Evolutionary conservation across 2,888 invertebrate species (phyloP).

Genomic region (Leptinotarsa rubiginosa): DNA sequence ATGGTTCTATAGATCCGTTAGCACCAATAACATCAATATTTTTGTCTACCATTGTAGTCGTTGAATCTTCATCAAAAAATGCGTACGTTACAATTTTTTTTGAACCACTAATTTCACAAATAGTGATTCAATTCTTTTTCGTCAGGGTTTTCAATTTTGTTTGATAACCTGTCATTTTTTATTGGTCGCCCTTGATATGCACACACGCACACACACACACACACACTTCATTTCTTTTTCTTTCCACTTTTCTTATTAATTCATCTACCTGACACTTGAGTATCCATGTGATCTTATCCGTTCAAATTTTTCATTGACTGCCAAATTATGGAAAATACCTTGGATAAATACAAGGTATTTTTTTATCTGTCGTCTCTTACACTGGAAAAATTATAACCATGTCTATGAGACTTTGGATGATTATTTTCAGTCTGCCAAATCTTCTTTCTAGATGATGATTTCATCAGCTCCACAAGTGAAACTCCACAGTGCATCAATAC

Average conservation of each 20-base stretch:
- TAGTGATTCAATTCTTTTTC: too few species aligned
- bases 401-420: too few species aligned
- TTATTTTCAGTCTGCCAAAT: too few species aligned
- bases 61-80: constrained; percentile 30
- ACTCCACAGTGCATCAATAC: too few species aligned
- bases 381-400: neutral
- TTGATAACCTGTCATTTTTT: neutral
- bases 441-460: too few species aligned
- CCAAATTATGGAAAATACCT: constrained; percentile 18
- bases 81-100: constrained; percentile 9
- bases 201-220: too few species aligned
- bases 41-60: constrained; percentile 20
- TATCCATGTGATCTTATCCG: constrained; percentile 11
- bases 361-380: constrained; percentile 8
- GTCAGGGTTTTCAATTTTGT: neutral
- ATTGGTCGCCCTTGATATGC: neutral
- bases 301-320: constrained; percentile 10
- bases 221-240: neutral
- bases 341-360: neutral
- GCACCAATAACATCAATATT: constrained; percentile 1
- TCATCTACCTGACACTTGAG: constrained; percentile 10
- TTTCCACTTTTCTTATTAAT: neutral
- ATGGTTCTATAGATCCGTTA: constrained; percentile 5
- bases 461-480: too few species aligned
- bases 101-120: constrained; percentile 7